Conservation (phyloP, 2,888 invertebrate species). For the Leptothorax acervorum region DNA sequence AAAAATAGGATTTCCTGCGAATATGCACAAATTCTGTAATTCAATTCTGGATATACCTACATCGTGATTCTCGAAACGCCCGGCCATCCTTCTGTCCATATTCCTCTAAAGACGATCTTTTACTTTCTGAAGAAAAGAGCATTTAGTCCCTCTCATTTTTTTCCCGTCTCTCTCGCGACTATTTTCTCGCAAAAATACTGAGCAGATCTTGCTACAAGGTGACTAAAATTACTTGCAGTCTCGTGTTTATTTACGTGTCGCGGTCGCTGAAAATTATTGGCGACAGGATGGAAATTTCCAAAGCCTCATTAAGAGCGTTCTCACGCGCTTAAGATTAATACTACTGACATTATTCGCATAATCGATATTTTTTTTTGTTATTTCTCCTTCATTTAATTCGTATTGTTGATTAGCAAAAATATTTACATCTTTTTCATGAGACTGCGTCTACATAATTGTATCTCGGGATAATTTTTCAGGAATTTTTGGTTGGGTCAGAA, state of each 20-base stretch:
- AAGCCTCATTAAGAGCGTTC: conserved; percentile 15
- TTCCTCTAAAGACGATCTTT: conserved; percentile 9
- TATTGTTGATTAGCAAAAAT: neutral
- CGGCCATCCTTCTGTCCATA: neutral
- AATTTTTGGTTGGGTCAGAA: neutral
- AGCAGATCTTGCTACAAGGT: conserved; percentile 27
- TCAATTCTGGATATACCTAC: conserved; percentile 26
- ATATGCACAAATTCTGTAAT: conserved; percentile 26
- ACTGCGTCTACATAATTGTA: neutral
- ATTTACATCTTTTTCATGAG: neutral
- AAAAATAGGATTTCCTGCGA: conserved; percentile 41
- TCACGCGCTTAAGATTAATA: neutral
- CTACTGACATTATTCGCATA: neutral
- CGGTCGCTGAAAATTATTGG: conserved; percentile 47
- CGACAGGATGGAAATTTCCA: conserved; percentile 30
- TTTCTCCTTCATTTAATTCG: neutral
- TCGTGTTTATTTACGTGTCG: conserved; percentile 45
- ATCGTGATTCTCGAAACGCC: conserved; percentile 18
- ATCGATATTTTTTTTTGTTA: neutral
- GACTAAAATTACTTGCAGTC: conserved; percentile 47
- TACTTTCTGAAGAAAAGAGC: neutral
- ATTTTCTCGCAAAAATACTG: conserved; percentile 40
- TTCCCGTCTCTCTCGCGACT: neutral
- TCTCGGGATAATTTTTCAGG: neutral
- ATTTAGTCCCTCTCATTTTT: conserved; percentile 1